These are phyloP conservation scores for Montipora capitata DNA, from an alignment of 92 coral and sea anemone genomes.

Conservation along the genomic window DNA sequence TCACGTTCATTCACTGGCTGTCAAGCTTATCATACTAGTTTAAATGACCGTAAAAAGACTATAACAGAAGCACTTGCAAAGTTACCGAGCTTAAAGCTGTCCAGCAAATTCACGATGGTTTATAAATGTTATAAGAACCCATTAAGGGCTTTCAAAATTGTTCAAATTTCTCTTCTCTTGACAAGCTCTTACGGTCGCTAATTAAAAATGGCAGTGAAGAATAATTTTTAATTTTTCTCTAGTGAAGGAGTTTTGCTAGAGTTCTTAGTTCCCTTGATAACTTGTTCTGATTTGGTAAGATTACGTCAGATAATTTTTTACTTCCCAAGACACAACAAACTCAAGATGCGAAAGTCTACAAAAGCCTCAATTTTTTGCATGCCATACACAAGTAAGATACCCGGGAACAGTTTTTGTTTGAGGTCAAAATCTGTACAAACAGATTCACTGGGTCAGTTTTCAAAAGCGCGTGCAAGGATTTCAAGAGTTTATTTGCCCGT, in stretches of 20 bases:
- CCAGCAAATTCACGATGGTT: neutral
- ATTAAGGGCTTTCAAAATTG: neutral
- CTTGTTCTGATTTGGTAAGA: slow-evolving; percentile 39
- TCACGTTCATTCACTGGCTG: neutral
- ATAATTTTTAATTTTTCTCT: slow-evolving; percentile 7
- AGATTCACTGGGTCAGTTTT: slow-evolving; percentile 26
- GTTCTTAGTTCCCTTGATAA: neutral
- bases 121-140: neutral
- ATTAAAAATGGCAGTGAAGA: neutral
- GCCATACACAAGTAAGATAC: neutral
- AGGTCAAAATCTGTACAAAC: slow-evolving; percentile 19
- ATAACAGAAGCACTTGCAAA: neutral
- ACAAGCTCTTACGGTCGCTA: neutral
- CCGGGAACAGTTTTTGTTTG: neutral
- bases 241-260: neutral
- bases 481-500: slow-evolving; percentile 33
- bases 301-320: slow-evolving; percentile 48
- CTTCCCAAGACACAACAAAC: slow-evolving; percentile 33
- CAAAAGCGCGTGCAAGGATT: slow-evolving; percentile 44
- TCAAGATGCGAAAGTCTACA: neutral
- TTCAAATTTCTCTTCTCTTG: neutral
- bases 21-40: neutral
- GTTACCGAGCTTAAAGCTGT: slow-evolving; percentile 15
- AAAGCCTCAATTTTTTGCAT: neutral
- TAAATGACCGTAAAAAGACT: slow-evolving; percentile 9